Evolutionary conservation across 2,113 vertebrate genomes (phyloP), one percentile per base, ranked within the genome.

Genomic region (Hylia prasina): DNA sequence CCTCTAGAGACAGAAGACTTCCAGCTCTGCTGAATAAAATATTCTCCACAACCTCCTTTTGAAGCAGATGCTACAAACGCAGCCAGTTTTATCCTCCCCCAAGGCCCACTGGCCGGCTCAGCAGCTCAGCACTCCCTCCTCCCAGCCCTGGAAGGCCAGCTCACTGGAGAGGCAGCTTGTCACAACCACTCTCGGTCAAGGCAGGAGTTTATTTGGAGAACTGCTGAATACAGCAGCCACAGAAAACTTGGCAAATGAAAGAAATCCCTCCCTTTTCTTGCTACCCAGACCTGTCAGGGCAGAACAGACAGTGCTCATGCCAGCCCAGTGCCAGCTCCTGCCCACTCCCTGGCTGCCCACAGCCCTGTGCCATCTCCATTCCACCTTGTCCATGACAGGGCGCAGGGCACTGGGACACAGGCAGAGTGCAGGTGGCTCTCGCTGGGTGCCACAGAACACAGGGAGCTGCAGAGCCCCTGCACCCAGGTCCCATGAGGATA

Each of bases 1-100:
- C 96, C 94, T 96, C 96, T 97, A 96, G 96, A 96, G 96, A 97
- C 88, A 96, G 88, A 72, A 97, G 96, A 96, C 96, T 92, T 97
- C 94, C 92, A 97, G 90, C 90, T 96, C 93, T 93, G 90, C 93
- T 97, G 96, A 96, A 97, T 97, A 93, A 96, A 96, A 96, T 94
- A 97, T 96, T 83, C 95, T 92, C 93, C 94, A 95, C 93, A 92
- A 57, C 69, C 88, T 96, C 85, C 93, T 95, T 97, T 71, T 42
- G 94, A 94, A 97, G 96, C 96, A 97, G 96, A 96, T 97, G 96
- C 96, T 96, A 60, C 90, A 81, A 95, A 96, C 13, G 40, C 92
- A 81, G 58, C 42, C 82, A 68, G 96, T 95, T 96, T 93, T 93
- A 78, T 95, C 76, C 87, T 86, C 90, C 96, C 96, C 82, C 51